phyloP scores from a whole-genome alignment of 2,113 vertebrate genomes.

The Onychostoma macrolepis region DNA sequence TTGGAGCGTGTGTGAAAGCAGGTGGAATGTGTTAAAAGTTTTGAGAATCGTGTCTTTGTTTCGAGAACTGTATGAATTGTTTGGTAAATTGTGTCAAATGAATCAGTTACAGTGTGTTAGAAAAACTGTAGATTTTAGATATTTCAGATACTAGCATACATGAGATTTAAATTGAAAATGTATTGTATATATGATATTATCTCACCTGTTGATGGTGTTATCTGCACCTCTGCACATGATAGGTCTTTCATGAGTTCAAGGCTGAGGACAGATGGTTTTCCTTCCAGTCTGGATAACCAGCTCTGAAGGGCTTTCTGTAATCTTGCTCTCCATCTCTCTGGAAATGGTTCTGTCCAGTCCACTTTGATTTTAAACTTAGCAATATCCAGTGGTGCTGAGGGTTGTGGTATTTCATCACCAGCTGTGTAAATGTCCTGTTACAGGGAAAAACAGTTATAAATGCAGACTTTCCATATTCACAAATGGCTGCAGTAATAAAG shows the following conservation, averaged over 20 bases:
- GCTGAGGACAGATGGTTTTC: background rate
- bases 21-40: too few species aligned
- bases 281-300: constrained; percentile 38
- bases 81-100: too few species aligned
- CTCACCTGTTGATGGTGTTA: constrained; percentile 59
- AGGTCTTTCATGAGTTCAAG: background rate
- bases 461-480: background rate
- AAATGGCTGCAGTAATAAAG: background rate
- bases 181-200: background rate
- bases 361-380: constrained; percentile 30
- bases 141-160: background rate
- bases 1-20: too few species aligned
- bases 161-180: background rate
- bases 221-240: background rate
- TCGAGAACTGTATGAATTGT: too few species aligned
- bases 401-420: background rate
- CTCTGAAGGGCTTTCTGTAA: constrained; percentile 53
- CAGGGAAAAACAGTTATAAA: background rate
- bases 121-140: too few species aligned
- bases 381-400: constrained; percentile 17
- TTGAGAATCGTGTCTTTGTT: too few species aligned
- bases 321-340: rapidly evolving
- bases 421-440: background rate
- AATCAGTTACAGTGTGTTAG: too few species aligned
- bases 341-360: background rate